Evolutionary conservation across 2,888 invertebrate genomes (phyloP), one percentile per base, ranked within the genome.

Genomic region (Hybos culiciformis): DNA sequence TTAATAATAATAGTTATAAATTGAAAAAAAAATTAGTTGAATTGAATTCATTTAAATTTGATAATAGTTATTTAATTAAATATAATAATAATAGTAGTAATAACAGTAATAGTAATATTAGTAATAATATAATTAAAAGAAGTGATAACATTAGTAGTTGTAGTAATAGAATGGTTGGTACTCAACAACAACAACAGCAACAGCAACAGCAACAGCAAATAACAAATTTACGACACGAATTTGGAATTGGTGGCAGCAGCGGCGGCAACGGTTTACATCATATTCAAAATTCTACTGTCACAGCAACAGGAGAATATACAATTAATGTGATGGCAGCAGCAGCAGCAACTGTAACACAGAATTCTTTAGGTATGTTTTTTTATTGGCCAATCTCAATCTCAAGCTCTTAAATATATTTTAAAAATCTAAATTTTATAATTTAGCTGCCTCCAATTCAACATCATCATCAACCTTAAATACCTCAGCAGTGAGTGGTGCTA

Each of bases 31-130:
- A n/a, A n/a, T n/a, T n/a, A n/a, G n/a, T n/a, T n/a, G n/a, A n/a
- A n/a, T n/a, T n/a, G n/a, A n/a, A n/a, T n/a, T n/a, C n/a, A n/a
- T n/a, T n/a, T n/a, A n/a, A n/a, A n/a, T n/a, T n/a, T 34, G 34
- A 9, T 39, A 43, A 45, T 34, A 11, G n/a, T 37, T 4, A 36
- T 45, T n/a, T 29, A 37, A 17, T 43, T 39, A 18, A 37, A n/a
- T 17, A 33, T 37, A 18, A 47, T n/a, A n/a, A 42, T 24, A 51
- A 48, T 41, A 48, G 46, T 38, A 48, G 44, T 19, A 39, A 37
- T 9, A 45, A 41, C 39, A 48, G 41, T 39, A 45, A 38, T 18
- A 14, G 33, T 32, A 46, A 19, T 33, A 46, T 29, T 34, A 38
- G 24, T 33, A 44, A 40, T 37, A 36, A 23, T 20, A 39, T 7